Conservation (phyloP, 2,113 vertebrate species). For the Hippopotamus amphibius region DNA sequence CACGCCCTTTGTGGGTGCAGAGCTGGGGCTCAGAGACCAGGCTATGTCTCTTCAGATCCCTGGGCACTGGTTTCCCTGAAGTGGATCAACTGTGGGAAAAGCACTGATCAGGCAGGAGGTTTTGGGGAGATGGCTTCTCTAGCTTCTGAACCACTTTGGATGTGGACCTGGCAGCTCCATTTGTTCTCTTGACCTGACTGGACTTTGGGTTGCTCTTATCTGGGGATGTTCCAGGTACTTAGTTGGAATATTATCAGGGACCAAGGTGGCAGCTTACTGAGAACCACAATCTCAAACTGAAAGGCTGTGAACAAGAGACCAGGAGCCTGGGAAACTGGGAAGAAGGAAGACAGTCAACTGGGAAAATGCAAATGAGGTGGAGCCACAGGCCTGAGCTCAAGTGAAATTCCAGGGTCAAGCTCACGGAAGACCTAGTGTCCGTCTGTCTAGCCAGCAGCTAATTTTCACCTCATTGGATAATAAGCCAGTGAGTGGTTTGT, state of each 20-base stretch:
- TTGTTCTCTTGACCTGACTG: background rate
- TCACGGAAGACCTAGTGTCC: background rate
- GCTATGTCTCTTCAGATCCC: background rate
- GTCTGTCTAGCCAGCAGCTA: background rate
- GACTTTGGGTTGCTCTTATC: background rate
- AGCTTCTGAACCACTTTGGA: background rate
- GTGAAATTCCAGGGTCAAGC: background rate
- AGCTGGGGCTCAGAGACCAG: background rate
- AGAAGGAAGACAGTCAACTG: background rate
- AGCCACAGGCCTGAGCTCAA: background rate
- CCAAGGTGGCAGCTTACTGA: background rate
- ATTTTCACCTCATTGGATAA: slow-evolving; percentile 9
- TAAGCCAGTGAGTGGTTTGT: background rate
- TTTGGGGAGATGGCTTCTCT: background rate
- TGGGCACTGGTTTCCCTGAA: background rate
- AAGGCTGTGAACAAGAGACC: background rate
- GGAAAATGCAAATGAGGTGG: background rate
- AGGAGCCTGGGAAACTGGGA: background rate
- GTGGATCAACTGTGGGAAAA: background rate
- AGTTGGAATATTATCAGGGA: background rate
- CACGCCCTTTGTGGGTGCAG: background rate
- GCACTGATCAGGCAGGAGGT: no score
- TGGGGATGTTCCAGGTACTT: background rate
- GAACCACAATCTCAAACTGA: background rate
- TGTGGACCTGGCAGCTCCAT: background rate